Evolutionary conservation across 2,797 vertebrate species (phyloP), one percentile per base, ranked within the genome.

Genomic region (Synaphobranchus kaupii): DNA sequence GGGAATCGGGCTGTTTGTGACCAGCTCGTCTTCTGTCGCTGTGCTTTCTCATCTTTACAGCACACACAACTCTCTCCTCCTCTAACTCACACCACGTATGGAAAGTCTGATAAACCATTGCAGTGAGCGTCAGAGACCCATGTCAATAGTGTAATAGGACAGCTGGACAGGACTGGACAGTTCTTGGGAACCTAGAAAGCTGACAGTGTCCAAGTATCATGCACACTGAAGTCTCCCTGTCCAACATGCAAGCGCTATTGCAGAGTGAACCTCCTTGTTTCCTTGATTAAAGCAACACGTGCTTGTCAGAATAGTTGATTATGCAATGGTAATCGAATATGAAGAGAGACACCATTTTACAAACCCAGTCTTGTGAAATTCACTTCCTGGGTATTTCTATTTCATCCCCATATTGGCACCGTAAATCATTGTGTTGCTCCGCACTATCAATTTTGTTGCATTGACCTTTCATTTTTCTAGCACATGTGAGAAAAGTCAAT

Each of bases 1-100:
- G 91, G 90, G 92, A 92, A 89, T 90, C 83, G 54, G 34, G 86
- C 84, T 88, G 86, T 87, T 88, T 89, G 86, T 90, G 78, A 83
- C 82, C 84, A 9, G 76, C 90, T 89, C 86, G 86, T 91, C 87
- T 39, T 85, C 85, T 89, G 86, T 90, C 84, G 88, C 86, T 86
- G 52, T 84, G 88, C 87, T 89, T 86, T 89, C 88, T 88, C 88
- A 91, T 91, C 88, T 89, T 90, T 83, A 68, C 87, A 85, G 87
- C 87, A 86, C 87, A 89, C 86, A 89, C 15, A 0, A 47, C 34
- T 12, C 71, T 85, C 88, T 85, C 68, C 39, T 25, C 86, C 44
- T 50, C 78, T 81, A 58, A 87, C 85, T 52, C 54, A 76, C 86
- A 85, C 85, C 90, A 90, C 85, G 66, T 81, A 85, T 85, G 73